These are phyloP conservation scores for Ctenodactylus gundi DNA, from an alignment of 2,113 vertebrate species.

Conservation along the genomic window DNA sequence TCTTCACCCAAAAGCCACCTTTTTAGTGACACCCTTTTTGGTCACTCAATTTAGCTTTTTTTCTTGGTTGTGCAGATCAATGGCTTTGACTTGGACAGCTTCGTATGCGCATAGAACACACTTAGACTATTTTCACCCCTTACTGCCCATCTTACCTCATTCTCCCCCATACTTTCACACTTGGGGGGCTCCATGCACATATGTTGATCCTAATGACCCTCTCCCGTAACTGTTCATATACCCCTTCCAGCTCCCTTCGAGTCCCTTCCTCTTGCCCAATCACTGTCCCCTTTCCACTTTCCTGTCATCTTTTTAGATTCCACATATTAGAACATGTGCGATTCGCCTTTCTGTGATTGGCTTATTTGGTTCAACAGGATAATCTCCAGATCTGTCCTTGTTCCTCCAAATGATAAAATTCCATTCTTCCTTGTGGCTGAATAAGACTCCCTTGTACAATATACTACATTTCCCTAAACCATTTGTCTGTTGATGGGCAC, in stretches of 20 bases:
- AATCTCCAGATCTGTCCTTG: neutral
- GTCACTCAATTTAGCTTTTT: neutral
- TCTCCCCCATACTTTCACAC: neutral
- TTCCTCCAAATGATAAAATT: neutral
- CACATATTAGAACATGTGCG: neutral
- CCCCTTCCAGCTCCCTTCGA: too few relatives aligned
- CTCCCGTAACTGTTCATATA: too few relatives aligned
- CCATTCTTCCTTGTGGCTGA: neutral
- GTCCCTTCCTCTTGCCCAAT: neutral
- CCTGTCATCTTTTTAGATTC: neutral
- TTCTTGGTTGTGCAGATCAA: neutral
- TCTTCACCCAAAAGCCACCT: neutral
- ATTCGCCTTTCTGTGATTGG: neutral
- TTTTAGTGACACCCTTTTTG: neutral
- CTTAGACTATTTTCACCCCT: neutral
- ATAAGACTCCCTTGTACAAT: neutral
- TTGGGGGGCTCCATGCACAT: too few relatives aligned
- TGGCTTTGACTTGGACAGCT: neutral
- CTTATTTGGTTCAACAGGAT: neutral
- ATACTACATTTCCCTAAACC: neutral
- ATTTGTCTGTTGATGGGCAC: neutral
- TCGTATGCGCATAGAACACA: neutral
- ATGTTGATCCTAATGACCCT: neutral
- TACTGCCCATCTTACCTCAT: neutral
- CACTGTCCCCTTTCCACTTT: neutral